These are phyloP conservation scores for Acleris emargana DNA, from an alignment of 2,888 invertebrate species.

Conservation along the genomic window DNA sequence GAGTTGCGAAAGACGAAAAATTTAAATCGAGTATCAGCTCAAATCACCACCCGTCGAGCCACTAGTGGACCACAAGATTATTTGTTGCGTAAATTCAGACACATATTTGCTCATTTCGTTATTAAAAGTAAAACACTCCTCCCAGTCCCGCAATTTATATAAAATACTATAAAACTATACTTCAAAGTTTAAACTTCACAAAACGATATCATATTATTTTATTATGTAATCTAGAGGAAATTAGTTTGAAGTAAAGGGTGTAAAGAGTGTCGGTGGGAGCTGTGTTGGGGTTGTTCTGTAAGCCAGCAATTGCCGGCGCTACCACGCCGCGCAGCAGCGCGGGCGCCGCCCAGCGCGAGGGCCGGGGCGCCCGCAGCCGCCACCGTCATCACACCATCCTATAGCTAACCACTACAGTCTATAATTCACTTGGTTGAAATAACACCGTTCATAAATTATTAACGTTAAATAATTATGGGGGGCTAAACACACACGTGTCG, in stretches of 20 bases:
- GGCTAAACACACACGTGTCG: too few species aligned
- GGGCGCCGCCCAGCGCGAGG: conserved; percentile 67
- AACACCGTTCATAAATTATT: neutral
- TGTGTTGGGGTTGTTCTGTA: too few species aligned
- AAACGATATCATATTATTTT: too few species aligned
- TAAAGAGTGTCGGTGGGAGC: too few species aligned
- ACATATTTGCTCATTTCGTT: too few species aligned
- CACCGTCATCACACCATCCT: too few species aligned
- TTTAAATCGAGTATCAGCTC: conserved; percentile 3
- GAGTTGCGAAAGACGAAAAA: neutral
- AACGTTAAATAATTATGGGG: too few species aligned
- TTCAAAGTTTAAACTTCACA: neutral
- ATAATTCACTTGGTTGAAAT: neutral
- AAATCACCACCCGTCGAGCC: conserved; percentile 10
- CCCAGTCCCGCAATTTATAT: too few species aligned
- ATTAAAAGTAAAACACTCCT: too few species aligned
- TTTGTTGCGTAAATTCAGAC: too few species aligned
- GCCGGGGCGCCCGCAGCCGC: conserved; percentile 60
- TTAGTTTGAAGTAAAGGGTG: too few species aligned
- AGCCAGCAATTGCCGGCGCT: conserved; percentile 50
- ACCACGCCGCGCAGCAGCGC: conserved; percentile 62
- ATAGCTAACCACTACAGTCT: neutral
- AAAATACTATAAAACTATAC: neutral
- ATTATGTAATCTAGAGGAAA: too few species aligned
- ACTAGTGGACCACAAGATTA: neutral